Evolutionary conservation across 2,797 vertebrate species (phyloP).

Genomic region (Hozukius guyotensis): DNA sequence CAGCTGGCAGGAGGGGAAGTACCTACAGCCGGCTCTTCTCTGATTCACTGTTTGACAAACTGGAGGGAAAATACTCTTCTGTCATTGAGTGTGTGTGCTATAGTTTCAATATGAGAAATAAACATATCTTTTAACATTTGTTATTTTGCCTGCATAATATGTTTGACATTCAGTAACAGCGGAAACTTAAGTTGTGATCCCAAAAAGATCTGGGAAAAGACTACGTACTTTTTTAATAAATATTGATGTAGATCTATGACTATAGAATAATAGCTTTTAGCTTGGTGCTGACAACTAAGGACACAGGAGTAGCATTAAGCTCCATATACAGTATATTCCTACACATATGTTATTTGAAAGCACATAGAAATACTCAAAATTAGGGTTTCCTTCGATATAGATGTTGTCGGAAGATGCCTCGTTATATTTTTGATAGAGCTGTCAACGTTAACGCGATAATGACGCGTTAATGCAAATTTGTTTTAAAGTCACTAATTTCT

Average conservation of each 20-base stretch:
- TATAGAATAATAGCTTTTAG: neutral
- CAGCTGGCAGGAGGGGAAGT: slow-evolving; percentile 35
- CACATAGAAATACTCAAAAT: neutral
- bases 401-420: neutral
- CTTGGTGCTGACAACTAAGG: neutral
- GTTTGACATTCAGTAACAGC: too few species aligned
- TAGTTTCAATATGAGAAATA: neutral
- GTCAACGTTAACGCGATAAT: too few species aligned
- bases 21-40: slow-evolving; percentile 6
- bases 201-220: neutral
- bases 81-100: neutral
- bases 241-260: neutral
- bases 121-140: neutral
- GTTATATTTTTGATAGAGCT: neutral
- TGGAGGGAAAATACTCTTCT: slow-evolving; percentile 41
- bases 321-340: neutral
- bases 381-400: neutral
- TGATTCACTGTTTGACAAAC: slow-evolving; percentile 52
- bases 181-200: too few species aligned
- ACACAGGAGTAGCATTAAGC: neutral
- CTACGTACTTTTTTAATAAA: neutral
- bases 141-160: neutral
- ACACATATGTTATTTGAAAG: neutral
- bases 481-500: too few species aligned
- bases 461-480: too few species aligned